Conservation (phyloP, 2,797 vertebrate genomes). For the Somateria mollissima region DNA sequence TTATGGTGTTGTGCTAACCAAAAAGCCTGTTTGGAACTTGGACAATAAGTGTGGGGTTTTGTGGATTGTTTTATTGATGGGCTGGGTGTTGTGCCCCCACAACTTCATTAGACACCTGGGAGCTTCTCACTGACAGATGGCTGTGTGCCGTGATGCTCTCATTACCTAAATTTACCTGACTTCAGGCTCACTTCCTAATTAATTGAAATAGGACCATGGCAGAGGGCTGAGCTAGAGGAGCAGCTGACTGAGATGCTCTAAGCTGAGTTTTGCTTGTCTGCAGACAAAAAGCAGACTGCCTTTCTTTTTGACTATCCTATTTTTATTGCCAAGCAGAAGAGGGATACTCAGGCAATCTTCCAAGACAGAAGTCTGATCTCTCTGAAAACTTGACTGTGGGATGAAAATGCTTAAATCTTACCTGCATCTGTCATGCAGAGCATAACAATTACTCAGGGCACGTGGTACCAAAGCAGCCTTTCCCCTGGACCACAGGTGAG, state of each 20-base stretch:
- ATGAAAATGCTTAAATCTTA: background rate
- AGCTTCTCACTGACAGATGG: background rate
- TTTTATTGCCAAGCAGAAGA: background rate
- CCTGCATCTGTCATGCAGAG: background rate
- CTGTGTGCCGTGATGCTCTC: background rate
- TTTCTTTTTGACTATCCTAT: background rate
- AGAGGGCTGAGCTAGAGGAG: background rate
- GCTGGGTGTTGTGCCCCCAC: rapidly evolving
- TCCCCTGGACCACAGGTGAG: background rate
- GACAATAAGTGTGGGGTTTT: rapidly evolving
- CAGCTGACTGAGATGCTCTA: background rate
- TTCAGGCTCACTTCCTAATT: background rate
- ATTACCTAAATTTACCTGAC: background rate
- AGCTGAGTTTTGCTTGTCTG: background rate
- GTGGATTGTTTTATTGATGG: background rate
- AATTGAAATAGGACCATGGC: background rate
- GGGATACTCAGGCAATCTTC: background rate
- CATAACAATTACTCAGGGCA: background rate
- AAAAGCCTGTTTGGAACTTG: background rate
- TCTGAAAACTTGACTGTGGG: background rate
- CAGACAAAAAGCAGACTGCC: background rate
- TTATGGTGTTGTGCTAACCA: background rate
- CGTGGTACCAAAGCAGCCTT: background rate
- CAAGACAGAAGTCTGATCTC: background rate
- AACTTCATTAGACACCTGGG: background rate